phyloP scores from a whole-genome alignment of 2,888 invertebrate genomes.

The Lepas anatifera region DNA sequence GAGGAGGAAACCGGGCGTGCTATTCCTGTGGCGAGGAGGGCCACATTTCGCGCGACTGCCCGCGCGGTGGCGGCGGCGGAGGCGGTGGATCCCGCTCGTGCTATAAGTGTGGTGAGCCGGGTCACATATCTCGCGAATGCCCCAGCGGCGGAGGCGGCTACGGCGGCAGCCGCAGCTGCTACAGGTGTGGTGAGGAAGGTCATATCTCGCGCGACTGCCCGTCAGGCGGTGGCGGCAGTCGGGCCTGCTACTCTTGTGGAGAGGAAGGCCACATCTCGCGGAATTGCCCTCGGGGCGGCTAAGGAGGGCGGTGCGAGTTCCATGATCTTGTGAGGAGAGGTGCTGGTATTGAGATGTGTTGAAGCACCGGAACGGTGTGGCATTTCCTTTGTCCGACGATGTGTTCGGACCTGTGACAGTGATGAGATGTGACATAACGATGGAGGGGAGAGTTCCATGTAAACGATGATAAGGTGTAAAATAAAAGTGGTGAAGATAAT shows the following conservation, averaged over 20 bases:
- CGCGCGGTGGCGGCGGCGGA: background rate
- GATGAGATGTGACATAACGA: too few species aligned
- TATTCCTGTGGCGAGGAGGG: background rate
- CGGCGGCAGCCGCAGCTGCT: background rate
- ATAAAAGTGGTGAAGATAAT: too few species aligned
- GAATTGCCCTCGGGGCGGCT: too few species aligned
- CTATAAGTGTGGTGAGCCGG: background rate
- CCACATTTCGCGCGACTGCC: background rate
- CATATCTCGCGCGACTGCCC: background rate
- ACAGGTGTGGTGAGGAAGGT: background rate
- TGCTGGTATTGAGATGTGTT: too few species aligned
- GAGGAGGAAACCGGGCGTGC: background rate
- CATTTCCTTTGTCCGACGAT: too few species aligned
- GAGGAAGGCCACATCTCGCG: constrained; percentile 3
- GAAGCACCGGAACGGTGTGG: too few species aligned
- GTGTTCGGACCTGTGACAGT: too few species aligned
- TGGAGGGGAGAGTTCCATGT: too few species aligned
- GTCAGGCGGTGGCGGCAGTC: background rate
- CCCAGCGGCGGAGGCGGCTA: background rate
- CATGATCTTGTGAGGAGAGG: too few species aligned
- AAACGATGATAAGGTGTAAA: too few species aligned
- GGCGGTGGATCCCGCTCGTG: background rate
- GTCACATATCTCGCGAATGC: background rate
- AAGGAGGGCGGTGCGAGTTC: too few species aligned
- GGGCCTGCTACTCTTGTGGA: background rate